phyloP scores from a whole-genome alignment of 2,797 vertebrate genomes.

The Serranus cabrilla region DNA sequence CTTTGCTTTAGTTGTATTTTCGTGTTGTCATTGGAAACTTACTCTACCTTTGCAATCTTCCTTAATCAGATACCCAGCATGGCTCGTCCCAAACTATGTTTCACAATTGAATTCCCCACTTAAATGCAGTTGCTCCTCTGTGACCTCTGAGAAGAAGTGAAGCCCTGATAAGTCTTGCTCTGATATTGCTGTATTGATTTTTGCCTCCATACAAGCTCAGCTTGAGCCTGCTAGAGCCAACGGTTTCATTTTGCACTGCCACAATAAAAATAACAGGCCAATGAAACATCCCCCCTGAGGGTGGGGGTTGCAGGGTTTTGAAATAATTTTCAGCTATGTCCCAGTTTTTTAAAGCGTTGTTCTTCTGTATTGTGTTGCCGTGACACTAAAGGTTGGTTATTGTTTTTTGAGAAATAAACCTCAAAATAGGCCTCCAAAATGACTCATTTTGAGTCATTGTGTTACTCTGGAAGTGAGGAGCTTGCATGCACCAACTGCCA shows the following conservation, averaged over 20 bases:
- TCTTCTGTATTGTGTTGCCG: slow-evolving; percentile 74
- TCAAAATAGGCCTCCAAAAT: slow-evolving; percentile 18
- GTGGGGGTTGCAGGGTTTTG: slow-evolving; percentile 54
- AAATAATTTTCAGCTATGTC: slow-evolving; percentile 69
- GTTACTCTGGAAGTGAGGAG: slow-evolving; percentile 18
- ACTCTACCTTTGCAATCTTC: slow-evolving; percentile 39
- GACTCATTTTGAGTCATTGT: slow-evolving; percentile 20
- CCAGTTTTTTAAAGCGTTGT: slow-evolving; percentile 47
- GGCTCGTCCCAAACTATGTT: slow-evolving; percentile 77
- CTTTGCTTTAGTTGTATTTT: slow-evolving; percentile 51
- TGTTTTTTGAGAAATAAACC: slow-evolving; percentile 44
- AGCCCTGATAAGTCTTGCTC: slow-evolving; percentile 88
- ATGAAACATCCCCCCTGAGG: slow-evolving; percentile 83
- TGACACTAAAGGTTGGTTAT: slow-evolving; percentile 48
- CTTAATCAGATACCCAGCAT: slow-evolving; percentile 75
- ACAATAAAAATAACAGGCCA: slow-evolving; percentile 90
- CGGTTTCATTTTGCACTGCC: slow-evolving; percentile 87
- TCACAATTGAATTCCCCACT: slow-evolving; percentile 87
- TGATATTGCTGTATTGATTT: slow-evolving; percentile 92
- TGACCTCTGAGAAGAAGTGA: slow-evolving; percentile 86
- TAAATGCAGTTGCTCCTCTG: slow-evolving; percentile 85
- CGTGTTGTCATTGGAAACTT: slow-evolving; percentile 50
- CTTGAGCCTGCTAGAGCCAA: slow-evolving; percentile 76
- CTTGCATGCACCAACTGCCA: slow-evolving; percentile 12
- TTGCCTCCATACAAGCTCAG: slow-evolving; percentile 80